Conservation (phyloP, 2,888 invertebrate species). For the Chrysina gloriosa region DNA sequence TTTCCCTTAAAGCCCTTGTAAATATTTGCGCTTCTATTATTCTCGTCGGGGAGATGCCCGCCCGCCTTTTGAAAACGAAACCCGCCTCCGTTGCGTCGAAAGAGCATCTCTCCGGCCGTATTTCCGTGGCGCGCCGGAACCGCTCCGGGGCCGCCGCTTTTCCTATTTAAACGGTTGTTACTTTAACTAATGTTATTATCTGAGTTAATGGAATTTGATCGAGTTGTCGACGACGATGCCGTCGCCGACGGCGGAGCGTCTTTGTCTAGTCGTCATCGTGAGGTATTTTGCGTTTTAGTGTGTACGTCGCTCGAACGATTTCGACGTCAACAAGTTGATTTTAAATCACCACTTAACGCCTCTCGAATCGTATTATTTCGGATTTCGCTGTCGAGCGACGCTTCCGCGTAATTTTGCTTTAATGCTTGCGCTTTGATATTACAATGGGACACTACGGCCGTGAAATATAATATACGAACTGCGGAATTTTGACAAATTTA, state of each 20-base stretch:
- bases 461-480: too few relatives aligned
- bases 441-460: too few relatives aligned
- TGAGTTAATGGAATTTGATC: conserved; percentile 38
- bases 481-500: too few relatives aligned
- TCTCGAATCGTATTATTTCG: neutral
- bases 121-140: conserved; percentile 19
- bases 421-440: neutral
- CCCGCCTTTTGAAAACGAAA: neutral
- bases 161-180: conserved; percentile 37
- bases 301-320: conserved; percentile 7
- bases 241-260: conserved; percentile 9
- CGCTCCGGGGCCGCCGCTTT: conserved; percentile 22
- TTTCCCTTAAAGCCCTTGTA: neutral
- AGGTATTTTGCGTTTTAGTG: conserved; percentile 18
- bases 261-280: conserved; percentile 5
- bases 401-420: conserved; percentile 9
- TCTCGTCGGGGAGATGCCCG: neutral
- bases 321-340: conserved; percentile 25
- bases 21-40: neutral
- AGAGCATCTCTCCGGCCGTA: neutral
- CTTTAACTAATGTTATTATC: conserved; percentile 41
- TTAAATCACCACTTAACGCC: conserved; percentile 30
- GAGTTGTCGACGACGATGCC: conserved; percentile 1
- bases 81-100: conserved; percentile 8
- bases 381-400: neutral